A percentile compares a stretch with the other conserved stretches of the same genome.
These are phyloP conservation scores for Drosophila pachea DNA, from an alignment of 1,140 invertebrate species.

Conservation along the genomic window DNA sequence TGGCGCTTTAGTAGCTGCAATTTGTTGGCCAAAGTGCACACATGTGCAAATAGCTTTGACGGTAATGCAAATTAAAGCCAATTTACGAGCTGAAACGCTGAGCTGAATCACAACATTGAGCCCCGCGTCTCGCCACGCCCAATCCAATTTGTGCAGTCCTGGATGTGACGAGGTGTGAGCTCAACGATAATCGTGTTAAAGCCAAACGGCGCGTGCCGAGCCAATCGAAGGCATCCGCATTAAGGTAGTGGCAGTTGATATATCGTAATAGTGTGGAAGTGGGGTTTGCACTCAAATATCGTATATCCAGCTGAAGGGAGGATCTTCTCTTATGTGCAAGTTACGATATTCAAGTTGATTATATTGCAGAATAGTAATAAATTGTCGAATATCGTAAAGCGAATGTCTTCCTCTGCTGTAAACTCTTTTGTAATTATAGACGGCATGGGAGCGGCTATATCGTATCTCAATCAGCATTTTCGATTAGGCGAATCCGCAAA, in stretches of 20 bases:
- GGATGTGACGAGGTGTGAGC: slow-evolving; percentile 55
- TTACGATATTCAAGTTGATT: background rate
- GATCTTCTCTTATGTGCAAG: background rate
- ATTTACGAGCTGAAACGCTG: slow-evolving; percentile 56
- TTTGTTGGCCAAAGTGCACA: slow-evolving; percentile 69
- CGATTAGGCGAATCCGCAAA: background rate
- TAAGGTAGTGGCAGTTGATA: background rate
- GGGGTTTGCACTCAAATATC: too few relatives aligned
- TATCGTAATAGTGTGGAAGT: too few relatives aligned
- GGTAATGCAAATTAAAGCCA: slow-evolving; percentile 77
- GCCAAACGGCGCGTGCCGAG: background rate
- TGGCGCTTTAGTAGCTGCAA: slow-evolving; percentile 72
- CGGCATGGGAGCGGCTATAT: background rate
- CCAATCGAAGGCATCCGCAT: background rate
- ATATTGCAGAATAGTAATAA: too few relatives aligned
- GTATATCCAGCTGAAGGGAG: too few relatives aligned
- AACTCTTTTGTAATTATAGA: too few relatives aligned
- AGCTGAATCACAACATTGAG: slow-evolving; percentile 11
- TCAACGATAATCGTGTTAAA: slow-evolving; percentile 48
- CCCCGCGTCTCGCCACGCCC: slow-evolving; percentile 47
- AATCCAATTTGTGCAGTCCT: slow-evolving; percentile 49
- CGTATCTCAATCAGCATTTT: background rate
- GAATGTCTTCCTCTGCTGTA: background rate
- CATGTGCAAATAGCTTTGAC: slow-evolving; percentile 75
- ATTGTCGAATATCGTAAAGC: too few relatives aligned